Evolutionary conservation across 1,140 invertebrate species (phyloP).

Genomic region (Lethrus apterus): DNA sequence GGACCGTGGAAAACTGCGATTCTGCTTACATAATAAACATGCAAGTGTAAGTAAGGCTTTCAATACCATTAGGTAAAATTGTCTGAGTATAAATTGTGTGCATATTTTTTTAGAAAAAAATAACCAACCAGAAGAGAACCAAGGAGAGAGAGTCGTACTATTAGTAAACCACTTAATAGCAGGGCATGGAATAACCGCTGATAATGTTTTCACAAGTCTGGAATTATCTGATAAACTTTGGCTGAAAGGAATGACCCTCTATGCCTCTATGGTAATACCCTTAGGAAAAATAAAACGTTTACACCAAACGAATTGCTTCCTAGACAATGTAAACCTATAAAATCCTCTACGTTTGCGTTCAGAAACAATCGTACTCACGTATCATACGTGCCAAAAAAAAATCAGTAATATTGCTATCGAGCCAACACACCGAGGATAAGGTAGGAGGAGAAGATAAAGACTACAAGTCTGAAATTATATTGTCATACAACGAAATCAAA

Average conservation of each 20-base stretch:
- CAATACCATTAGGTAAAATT: slow-evolving; percentile 3
- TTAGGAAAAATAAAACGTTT: too few species aligned
- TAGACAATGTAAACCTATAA: background rate
- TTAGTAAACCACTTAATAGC: slow-evolving; percentile 2
- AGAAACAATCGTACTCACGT: slow-evolving; percentile 5
- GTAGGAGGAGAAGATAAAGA: slow-evolving; percentile 16
- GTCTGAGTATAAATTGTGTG: slow-evolving; percentile 3
- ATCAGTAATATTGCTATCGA: slow-evolving; percentile 19
- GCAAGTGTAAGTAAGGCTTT: slow-evolving; percentile 5
- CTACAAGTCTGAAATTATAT: slow-evolving; percentile 32
- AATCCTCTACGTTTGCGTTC: background rate
- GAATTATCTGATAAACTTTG: background rate
- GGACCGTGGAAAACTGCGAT: slow-evolving; percentile 3
- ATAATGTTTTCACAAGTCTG: background rate
- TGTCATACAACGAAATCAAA: slow-evolving; percentile 41
- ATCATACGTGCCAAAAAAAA: slow-evolving; percentile 16
- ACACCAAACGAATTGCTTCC: background rate
- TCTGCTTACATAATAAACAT: slow-evolving; percentile 1
- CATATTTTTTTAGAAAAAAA: background rate
- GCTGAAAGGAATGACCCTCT: background rate
- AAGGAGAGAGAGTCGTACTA: slow-evolving; percentile 5
- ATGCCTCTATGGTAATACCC: too few species aligned
- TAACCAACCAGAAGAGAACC: slow-evolving; percentile 3
- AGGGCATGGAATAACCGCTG: background rate
- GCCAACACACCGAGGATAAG: slow-evolving; percentile 17